Base-by-base conservation (phyloP, 2,113 vertebrate species). In the Megaceryle torquata region DNA sequence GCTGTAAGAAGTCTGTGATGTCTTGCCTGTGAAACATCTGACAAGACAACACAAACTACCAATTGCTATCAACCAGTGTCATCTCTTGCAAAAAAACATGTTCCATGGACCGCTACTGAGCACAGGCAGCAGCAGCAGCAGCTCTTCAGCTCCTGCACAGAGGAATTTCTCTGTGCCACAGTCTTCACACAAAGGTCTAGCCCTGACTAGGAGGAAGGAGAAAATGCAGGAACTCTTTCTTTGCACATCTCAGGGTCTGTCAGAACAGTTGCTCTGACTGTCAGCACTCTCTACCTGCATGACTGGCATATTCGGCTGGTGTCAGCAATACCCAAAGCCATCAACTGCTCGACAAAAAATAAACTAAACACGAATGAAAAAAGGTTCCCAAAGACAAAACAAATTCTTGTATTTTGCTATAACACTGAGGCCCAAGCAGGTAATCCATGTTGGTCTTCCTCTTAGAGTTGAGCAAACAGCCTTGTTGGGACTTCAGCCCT, bases 191-290 rank as follows among this genome's bases (percentile, higher is more conserved):
- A 22, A 71, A 61, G 12, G 44, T 72, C 79, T 93, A 39, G 26
- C 56, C 57, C 39, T 93, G 89, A 93, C 78, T 78, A 68, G 70
- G 37, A 81, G 4, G n/a, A 84, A 87, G 56, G 11, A 53, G 70
- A 89, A 96, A 68, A 94, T 65, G 90, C 65, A 94, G 61, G 78
- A 94, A 57, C 33, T 8, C 61, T 79, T 85, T 71, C 78, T 87
- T 89, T 95, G 89, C 85, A 88, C 80, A 57, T 85, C 64, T 79
- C 70, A 19, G 29, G 74, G 10, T 41, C 87, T 95, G 91, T 91
- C 89, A 95, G 79, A 94, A 92, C 87, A 75, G 60, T 88, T 56
- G 50, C 77, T 94, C 41, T 85, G 75, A 26, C 61, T 86, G 87
- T 60, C 87, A 91, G 69, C 56, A 78, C 69, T 61, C 2, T 0